Conservation (phyloP, 2,113 vertebrate species). For the Talpa occidentalis region DNA sequence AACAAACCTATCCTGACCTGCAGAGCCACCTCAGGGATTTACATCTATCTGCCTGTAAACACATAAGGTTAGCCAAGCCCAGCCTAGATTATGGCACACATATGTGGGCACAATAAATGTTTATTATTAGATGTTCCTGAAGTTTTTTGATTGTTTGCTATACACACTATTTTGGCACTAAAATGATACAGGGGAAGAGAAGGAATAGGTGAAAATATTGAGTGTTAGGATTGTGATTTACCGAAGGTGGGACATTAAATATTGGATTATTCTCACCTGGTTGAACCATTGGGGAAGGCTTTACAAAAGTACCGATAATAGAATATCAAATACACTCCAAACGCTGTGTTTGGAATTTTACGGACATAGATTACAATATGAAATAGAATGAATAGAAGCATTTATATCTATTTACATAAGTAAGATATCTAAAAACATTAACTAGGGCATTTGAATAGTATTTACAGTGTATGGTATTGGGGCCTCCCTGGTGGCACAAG, state of each 20-base stretch:
- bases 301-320: background rate
- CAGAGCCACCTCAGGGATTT: background rate
- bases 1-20: fast-evolving
- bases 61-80: background rate
- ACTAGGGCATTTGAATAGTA: background rate
- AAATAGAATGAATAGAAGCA: background rate
- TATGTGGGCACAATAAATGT: background rate
- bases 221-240: background rate
- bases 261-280: background rate
- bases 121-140: background rate
- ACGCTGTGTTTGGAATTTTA: background rate
- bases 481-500: too few relatives aligned
- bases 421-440: background rate
- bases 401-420: background rate
- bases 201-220: background rate
- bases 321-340: background rate
- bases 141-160: background rate
- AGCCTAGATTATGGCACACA: background rate
- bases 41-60: background rate
- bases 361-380: background rate
- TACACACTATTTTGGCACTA: background rate
- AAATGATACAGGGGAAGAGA: background rate
- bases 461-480: too few relatives aligned
- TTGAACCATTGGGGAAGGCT: background rate
- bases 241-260: background rate